Evolutionary conservation across 37 sponge, comb jelly and placozoan genomes (phyloP).

Genomic region (Axinella damicornis): DNA sequence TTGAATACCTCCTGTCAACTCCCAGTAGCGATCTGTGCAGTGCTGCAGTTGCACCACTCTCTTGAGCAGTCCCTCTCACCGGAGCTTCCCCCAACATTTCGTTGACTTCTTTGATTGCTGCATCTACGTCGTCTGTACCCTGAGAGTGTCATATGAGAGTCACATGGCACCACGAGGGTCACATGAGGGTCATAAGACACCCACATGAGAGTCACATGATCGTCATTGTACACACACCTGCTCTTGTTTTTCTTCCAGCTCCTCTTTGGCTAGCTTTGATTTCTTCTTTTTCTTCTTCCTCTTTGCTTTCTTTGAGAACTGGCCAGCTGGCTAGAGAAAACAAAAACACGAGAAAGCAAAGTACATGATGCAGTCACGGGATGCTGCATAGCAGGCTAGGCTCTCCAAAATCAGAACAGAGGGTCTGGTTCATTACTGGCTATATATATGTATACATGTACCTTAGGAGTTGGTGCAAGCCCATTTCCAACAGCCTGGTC

Average conservation of each 20-base stretch:
- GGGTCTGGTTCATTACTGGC: too few relatives aligned
- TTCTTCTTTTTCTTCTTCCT: constrained; percentile 72
- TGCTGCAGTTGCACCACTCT: not conserved
- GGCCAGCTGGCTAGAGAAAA: not conserved
- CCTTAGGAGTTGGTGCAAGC: not conserved
- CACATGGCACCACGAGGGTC: not conserved
- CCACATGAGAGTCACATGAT: not conserved
- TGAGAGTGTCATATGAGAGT: not conserved
- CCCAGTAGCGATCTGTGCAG: constrained; percentile 30
- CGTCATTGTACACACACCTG: not conserved
- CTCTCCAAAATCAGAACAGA: too few relatives aligned
- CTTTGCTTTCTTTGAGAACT: constrained; percentile 17
- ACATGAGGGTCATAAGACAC: not conserved
- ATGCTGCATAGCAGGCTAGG: not conserved
- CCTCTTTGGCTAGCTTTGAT: not conserved
- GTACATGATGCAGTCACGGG: not conserved
- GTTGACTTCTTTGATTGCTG: constrained; percentile 71
- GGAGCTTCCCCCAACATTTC: constrained; percentile 53
- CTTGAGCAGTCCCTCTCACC: not conserved
- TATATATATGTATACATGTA: too few relatives aligned
- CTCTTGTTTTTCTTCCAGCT: not conserved
- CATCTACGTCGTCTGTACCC: constrained; percentile 70
- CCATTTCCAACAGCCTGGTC: constrained; percentile 31
- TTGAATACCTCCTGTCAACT: constrained; percentile 72
- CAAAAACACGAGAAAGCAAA: not conserved